Percentiles rank a stretch among this genome's conserved stretches.
Conservation (phyloP, 2,888 invertebrate species). For the Hetaerina titia region DNA sequence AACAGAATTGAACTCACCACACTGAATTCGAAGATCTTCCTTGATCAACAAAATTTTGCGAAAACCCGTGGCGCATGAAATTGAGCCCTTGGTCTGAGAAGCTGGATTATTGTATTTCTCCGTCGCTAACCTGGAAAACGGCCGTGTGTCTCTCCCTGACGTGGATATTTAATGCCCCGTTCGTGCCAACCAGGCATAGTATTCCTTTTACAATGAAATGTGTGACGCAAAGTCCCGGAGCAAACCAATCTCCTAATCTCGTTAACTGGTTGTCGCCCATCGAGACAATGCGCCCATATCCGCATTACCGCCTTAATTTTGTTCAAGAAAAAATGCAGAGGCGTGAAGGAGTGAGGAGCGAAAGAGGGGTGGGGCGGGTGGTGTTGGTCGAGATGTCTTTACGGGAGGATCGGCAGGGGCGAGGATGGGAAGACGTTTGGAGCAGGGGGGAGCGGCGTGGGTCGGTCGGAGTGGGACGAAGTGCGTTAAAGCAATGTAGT, state of each 20-base stretch:
- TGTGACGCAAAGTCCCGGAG: background rate
- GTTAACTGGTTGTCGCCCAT: constrained; percentile 1
- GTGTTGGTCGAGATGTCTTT: background rate
- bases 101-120: too few species aligned
- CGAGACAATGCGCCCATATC: background rate
- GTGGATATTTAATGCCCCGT: background rate
- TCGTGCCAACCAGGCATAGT: background rate
- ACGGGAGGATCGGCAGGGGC: background rate
- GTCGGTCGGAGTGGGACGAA: background rate
- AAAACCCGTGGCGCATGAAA: too few species aligned
- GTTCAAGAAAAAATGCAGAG: background rate
- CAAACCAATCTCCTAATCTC: background rate
- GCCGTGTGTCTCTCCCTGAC: background rate
- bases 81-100: too few species aligned
- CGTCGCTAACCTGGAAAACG: too few species aligned
- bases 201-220: background rate
- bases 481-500: background rate
- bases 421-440: background rate
- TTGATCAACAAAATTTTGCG: too few species aligned
- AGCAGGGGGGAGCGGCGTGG: background rate
- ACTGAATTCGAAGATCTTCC: too few species aligned
- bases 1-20: too few species aligned
- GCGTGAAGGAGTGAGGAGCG: background rate
- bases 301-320: constrained; percentile 33
- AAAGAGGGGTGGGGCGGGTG: background rate